These are phyloP conservation scores for Boulengeromyrus knoepffleri DNA, from an alignment of 2,113 vertebrate genomes.

Conservation along the genomic window DNA sequence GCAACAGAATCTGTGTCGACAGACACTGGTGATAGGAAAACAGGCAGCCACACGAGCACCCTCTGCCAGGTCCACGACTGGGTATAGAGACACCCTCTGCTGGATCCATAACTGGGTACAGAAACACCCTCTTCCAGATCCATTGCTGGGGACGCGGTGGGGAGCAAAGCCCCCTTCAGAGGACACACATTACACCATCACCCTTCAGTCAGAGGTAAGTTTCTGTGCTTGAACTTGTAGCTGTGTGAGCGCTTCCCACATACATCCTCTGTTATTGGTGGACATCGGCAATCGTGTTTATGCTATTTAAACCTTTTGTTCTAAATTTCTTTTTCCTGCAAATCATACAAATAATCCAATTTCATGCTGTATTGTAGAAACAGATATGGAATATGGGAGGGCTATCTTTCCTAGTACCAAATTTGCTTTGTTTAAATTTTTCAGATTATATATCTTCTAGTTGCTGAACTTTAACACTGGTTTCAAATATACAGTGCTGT, in stretches of 20 bases:
- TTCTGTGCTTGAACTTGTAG: background rate
- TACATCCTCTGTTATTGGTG: background rate
- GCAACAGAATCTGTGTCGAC: conserved; percentile 12
- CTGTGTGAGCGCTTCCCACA: background rate
- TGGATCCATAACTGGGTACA: background rate
- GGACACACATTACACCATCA: background rate
- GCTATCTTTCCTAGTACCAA: background rate
- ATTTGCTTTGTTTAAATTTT: background rate
- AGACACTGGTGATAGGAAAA: background rate
- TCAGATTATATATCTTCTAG: background rate
- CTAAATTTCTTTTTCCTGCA: background rate
- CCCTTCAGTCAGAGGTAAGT: background rate
- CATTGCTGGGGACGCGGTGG: background rate
- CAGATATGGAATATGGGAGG: background rate
- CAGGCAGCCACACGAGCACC: background rate
- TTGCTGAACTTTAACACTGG: background rate
- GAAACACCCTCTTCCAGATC: background rate
- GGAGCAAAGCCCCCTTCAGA: background rate
- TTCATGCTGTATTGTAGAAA: background rate
- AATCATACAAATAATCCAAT: background rate
- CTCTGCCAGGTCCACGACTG: background rate
- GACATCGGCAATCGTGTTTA: background rate
- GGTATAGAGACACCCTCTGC: background rate
- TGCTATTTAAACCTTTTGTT: background rate
- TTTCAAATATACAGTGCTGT: background rate